phyloP scores from a whole-genome alignment of 35 echinoderm and acorn worm genomes.

The Ptychodera flava region DNA sequence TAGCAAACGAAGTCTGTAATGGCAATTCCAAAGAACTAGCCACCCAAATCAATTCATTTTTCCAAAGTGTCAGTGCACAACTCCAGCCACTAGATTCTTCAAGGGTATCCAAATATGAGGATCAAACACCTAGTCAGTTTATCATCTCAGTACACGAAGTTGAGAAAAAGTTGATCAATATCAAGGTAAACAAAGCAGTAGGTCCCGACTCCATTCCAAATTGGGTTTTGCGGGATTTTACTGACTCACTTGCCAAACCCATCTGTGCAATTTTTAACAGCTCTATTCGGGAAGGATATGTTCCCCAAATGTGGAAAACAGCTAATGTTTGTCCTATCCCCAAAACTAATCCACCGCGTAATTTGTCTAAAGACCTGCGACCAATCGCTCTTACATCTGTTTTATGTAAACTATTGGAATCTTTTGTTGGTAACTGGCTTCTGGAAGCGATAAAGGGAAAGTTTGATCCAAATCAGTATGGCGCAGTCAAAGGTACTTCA shows the following conservation, averaged over 20 bases:
- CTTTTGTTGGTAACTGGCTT: neutral
- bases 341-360: neutral
- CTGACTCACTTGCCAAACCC: slow-evolving; percentile 5
- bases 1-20: slow-evolving; percentile 4
- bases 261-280: slow-evolving; percentile 16
- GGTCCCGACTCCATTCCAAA: slow-evolving; percentile 13
- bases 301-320: slow-evolving; percentile 20
- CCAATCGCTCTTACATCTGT: slow-evolving; percentile 2
- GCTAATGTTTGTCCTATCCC: slow-evolving; percentile 14
- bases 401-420: neutral
- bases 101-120: neutral
- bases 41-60: slow-evolving; percentile 6
- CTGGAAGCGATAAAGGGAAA: too few relatives aligned
- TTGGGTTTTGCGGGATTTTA: slow-evolving; percentile 19
- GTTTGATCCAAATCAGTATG: too few relatives aligned
- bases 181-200: slow-evolving; percentile 10
- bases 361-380: neutral
- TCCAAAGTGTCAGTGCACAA: slow-evolving; percentile 4
- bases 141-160: neutral
- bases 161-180: neutral
- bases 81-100: neutral
- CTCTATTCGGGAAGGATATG: slow-evolving; percentile 16
- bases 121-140: neutral
- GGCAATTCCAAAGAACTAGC: slow-evolving; percentile 3
- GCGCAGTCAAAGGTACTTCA: too few relatives aligned